Evolutionary conservation across 2,113 vertebrate species (phyloP).

Genomic region (Meriones unguiculatus): DNA sequence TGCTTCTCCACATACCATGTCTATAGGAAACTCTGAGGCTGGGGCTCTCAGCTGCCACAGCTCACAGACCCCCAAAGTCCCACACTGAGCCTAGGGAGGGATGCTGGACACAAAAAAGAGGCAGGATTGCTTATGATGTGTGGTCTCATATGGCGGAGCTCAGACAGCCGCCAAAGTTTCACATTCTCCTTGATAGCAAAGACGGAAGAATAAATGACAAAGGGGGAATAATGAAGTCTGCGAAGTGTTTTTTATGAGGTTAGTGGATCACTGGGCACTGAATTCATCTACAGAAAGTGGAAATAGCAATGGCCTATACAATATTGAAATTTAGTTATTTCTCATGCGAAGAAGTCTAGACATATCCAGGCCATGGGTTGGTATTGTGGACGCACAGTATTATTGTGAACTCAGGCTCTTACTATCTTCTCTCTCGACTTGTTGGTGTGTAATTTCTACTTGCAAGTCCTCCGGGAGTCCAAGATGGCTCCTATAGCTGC

Average conservation of each 20-base stretch:
- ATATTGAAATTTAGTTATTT: neutral
- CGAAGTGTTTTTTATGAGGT: neutral
- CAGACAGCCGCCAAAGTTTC: neutral
- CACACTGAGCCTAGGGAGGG: neutral
- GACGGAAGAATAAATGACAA: neutral
- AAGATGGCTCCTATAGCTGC: neutral
- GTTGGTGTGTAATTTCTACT: neutral
- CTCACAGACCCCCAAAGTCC: neutral
- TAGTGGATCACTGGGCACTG: neutral
- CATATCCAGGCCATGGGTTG: neutral
- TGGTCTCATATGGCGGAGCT: accelerated
- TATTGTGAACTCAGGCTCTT: neutral
- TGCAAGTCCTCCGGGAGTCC: neutral
- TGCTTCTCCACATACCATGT: neutral
- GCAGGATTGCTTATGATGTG: neutral
- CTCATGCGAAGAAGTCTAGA: neutral
- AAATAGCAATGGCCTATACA: neutral
- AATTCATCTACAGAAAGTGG: neutral
- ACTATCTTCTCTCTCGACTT: neutral
- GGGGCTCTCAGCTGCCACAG: neutral
- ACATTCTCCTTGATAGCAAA: neutral
- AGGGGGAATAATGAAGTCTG: neutral
- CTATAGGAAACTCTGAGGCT: neutral
- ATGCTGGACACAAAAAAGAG: neutral
- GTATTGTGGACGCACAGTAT: neutral